Evolutionary conservation across 2,888 invertebrate genomes (phyloP).

Genomic region (Stenichneumon culpator): DNA sequence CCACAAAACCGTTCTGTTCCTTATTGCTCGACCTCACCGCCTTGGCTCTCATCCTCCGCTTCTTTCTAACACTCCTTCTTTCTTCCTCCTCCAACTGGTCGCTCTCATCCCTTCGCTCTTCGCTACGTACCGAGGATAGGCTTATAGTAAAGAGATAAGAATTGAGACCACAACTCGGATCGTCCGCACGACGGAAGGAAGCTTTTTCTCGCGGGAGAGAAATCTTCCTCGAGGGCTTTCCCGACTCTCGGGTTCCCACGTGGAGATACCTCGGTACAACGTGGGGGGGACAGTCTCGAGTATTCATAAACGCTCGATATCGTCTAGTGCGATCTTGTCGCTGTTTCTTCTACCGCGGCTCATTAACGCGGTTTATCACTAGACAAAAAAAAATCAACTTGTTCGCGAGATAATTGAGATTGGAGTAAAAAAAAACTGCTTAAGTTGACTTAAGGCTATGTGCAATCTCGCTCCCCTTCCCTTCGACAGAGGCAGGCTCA

Average conservation of each 20-base stretch:
- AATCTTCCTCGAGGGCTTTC: neutral
- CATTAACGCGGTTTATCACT: neutral
- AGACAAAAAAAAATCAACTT: neutral
- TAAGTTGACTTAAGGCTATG: neutral
- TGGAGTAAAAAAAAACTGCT: neutral
- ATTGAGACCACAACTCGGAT: conserved; percentile 29
- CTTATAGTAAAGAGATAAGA: conserved; percentile 1
- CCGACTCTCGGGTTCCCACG: conserved; percentile 8
- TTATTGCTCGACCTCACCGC: conserved; percentile 79
- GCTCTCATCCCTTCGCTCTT: conserved; percentile 19
- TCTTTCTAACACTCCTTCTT: conserved; percentile 22
- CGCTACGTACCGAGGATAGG: neutral
- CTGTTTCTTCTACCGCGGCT: neutral
- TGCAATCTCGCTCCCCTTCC: neutral
- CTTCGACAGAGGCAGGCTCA: neutral
- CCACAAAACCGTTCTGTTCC: conserved; percentile 82
- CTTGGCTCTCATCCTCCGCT: conserved; percentile 49
- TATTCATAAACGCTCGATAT: conserved; percentile 11
- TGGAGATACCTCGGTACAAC: neutral
- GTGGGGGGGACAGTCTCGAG: neutral
- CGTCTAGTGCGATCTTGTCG: conserved; percentile 6
- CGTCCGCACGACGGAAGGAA: conserved; percentile 5
- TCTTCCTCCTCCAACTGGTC: conserved; percentile 3
- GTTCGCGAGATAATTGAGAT: neutral
- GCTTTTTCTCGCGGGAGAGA: conserved; percentile 15